A percentile compares a stretch with the other conserved stretches of the same genome.
phyloP scores from a whole-genome alignment of 2,888 invertebrate genomes.

The Oegoconia quadripuncta region DNA sequence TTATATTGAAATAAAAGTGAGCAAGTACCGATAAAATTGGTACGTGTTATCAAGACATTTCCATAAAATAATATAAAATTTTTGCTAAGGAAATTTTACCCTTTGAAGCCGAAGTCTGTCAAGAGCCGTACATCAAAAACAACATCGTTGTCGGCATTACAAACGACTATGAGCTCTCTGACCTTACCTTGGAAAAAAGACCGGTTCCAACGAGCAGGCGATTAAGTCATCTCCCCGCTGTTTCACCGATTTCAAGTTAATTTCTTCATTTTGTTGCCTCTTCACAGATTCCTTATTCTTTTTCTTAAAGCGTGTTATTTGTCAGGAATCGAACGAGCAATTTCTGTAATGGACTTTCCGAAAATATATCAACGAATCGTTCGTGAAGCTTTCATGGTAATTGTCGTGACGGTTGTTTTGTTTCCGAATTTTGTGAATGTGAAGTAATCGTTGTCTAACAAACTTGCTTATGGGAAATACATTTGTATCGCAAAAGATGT shows the following conservation, averaged over 20 bases:
- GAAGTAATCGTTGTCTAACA: slow-evolving; percentile 13
- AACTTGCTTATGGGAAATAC: slow-evolving; percentile 12
- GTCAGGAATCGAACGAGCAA: slow-evolving; percentile 55
- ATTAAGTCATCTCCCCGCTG: slow-evolving; percentile 67
- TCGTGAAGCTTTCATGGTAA: slow-evolving; percentile 39
- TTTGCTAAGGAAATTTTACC: no score
- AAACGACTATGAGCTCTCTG: slow-evolving; percentile 34
- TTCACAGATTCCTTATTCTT: slow-evolving; percentile 33
- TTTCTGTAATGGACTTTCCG: slow-evolving; percentile 60
- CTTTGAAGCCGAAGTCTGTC: no score
- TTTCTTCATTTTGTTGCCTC: slow-evolving; percentile 67
- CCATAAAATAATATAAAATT: no score
- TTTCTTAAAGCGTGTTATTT: slow-evolving; percentile 25
- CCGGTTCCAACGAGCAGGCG: slow-evolving; percentile 52
- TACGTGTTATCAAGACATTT: no score
- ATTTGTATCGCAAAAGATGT: neutral
- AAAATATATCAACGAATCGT: slow-evolving; percentile 29
- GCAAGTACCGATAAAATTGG: no score
- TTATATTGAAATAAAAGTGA: no score
- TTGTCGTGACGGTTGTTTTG: slow-evolving; percentile 22
- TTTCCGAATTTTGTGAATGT: slow-evolving; percentile 6
- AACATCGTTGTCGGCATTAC: slow-evolving; percentile 41
- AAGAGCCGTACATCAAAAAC: slow-evolving; percentile 36
- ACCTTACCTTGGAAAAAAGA: slow-evolving; percentile 44
- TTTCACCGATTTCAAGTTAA: slow-evolving; percentile 69